These are phyloP conservation scores for Bostrychus sinensis DNA, from an alignment of 2,113 vertebrate species.

Conservation along the genomic window DNA sequence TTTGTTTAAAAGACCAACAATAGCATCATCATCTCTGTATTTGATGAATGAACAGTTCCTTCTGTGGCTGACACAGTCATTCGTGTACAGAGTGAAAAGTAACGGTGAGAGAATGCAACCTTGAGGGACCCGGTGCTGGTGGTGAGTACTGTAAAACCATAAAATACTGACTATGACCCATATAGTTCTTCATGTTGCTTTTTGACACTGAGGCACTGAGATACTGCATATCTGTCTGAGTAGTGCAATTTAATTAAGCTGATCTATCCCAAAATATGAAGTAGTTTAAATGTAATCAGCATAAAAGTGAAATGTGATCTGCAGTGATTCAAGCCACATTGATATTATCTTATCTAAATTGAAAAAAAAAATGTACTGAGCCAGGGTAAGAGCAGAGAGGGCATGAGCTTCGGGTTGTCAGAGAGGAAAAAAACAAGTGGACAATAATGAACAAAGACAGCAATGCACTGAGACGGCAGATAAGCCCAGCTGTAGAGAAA, in stretches of 20 bases:
- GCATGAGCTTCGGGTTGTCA: not conserved
- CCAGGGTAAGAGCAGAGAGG: constrained; percentile 20
- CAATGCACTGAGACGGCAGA: constrained; percentile 29
- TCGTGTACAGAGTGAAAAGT: no score
- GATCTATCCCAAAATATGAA: not conserved
- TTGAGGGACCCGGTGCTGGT: no score
- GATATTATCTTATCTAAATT: constrained; percentile 33
- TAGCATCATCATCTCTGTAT: no score
- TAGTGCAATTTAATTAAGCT: not conserved
- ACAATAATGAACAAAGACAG: constrained; percentile 50
- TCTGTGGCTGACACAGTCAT: no score
- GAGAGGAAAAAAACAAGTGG: not conserved
- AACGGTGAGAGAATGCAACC: no score
- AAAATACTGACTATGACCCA: not conserved
- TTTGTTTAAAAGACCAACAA: no score
- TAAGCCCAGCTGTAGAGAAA: constrained; percentile 19
- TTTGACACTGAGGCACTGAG: no score
- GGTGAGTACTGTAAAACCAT: no score
- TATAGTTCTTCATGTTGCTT: no score
- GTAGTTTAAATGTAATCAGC: constrained; percentile 7
- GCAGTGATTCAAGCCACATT: constrained; percentile 11
- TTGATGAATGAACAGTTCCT: no score
- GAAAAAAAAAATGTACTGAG: constrained; percentile 18
- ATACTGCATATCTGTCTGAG: no score
- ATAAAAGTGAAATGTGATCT: not conserved